These are phyloP conservation scores for Drosophila pseudotakahashii DNA, from an alignment of 2,888 invertebrate species.

Conservation along the genomic window DNA sequence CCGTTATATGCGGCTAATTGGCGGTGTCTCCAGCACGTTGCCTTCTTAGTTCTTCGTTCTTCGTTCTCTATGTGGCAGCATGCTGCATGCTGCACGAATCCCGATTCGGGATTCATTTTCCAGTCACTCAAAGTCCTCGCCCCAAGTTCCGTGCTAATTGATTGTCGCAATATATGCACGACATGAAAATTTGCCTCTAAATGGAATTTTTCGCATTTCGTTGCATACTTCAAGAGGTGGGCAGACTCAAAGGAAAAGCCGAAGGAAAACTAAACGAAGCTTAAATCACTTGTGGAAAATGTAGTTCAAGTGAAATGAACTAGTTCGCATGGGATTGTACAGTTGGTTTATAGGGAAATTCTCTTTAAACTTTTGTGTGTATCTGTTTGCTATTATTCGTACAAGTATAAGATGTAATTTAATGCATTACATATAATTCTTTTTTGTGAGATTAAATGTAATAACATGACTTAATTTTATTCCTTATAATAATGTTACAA, in stretches of 20 bases:
- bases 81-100: constrained; percentile 12
- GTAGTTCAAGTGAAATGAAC: constrained; percentile 37
- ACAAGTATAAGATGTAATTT: too few relatives aligned
- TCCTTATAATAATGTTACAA: neutral
- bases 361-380: neutral
- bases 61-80: neutral
- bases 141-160: constrained; percentile 38
- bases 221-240: constrained; percentile 18
- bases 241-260: constrained; percentile 31
- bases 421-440: too few relatives aligned
- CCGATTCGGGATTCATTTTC: constrained; percentile 33
- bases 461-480: neutral
- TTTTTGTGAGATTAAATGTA: neutral
- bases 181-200: constrained; percentile 41
- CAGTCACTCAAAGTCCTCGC: constrained; percentile 31
- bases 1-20: constrained; percentile 73
- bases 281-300: constrained; percentile 29
- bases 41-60: neutral
- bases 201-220: constrained; percentile 41
- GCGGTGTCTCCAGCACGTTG: constrained; percentile 48
- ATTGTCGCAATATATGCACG: constrained; percentile 47
- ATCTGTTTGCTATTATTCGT: too few relatives aligned
- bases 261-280: constrained; percentile 27
- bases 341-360: neutral
- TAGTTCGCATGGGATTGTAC: constrained; percentile 15